Percentiles rank a stretch among this genome's conserved stretches.
Evolutionary conservation across 2,888 invertebrate genomes (phyloP).

Genomic region (Conops quadrifasciatus): DNA sequence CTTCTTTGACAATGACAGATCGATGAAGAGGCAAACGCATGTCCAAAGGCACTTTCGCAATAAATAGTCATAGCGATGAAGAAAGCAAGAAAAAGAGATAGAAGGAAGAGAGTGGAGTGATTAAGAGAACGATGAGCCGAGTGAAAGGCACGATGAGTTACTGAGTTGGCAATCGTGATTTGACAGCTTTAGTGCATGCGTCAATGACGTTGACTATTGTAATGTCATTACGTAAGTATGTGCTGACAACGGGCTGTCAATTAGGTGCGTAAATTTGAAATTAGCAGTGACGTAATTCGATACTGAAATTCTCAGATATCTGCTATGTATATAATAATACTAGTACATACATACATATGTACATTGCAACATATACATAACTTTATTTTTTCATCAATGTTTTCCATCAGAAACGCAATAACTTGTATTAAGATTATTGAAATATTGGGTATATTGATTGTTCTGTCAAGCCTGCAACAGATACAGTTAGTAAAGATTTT

Average conservation of each 20-base stretch:
- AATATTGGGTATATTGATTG: no score
- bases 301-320: conserved; percentile 39
- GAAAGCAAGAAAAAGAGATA: conserved; percentile 9
- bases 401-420: no score
- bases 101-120: not conserved
- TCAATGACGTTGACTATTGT: not conserved
- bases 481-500: no score
- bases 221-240: not conserved
- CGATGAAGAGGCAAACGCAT: no score
- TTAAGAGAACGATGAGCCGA: no score
- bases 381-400: no score
- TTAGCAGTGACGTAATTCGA: conserved; percentile 14
- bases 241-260: conserved; percentile 22
- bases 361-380: no score
- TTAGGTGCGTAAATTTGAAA: conserved; percentile 28
- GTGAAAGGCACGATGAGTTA: no score
- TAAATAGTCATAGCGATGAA: conserved; percentile 13
- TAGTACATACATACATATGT: no score
- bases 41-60: not conserved
- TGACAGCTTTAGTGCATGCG: conserved; percentile 44
- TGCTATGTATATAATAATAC: no score
- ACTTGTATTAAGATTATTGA: conserved; percentile 8
- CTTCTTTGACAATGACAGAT: no score
- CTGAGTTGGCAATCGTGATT: conserved; percentile 40
- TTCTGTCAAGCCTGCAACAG: no score